Conservation (phyloP, 2,888 invertebrate genomes). For the Pyralis farinalis region DNA sequence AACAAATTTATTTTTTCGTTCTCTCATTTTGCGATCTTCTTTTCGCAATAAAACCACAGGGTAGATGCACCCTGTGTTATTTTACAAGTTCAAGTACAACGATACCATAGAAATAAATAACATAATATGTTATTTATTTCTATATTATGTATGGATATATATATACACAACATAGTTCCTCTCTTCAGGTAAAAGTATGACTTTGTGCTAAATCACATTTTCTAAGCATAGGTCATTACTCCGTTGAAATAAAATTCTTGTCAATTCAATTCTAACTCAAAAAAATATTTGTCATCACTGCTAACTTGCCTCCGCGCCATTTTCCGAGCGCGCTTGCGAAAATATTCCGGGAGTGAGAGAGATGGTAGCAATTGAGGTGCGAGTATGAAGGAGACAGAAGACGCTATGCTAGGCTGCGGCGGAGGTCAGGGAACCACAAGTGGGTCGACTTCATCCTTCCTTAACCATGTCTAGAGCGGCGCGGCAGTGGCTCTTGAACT, state of each 20-base stretch:
- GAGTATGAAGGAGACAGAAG: slow-evolving; percentile 41
- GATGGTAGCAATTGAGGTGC: slow-evolving; percentile 26
- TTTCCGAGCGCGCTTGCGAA: slow-evolving; percentile 72
- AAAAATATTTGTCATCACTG: slow-evolving; percentile 46
- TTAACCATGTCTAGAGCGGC: slow-evolving; percentile 53
- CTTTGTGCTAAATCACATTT: slow-evolving; percentile 1
- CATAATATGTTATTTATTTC: too few species aligned
- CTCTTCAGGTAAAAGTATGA: background rate
- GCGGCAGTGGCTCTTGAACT: slow-evolving; percentile 61
- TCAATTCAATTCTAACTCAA: slow-evolving; percentile 28
- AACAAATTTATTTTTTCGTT: too few species aligned
- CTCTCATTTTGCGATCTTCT: too few species aligned
- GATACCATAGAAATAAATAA: too few species aligned
- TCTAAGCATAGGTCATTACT: slow-evolving; percentile 7
- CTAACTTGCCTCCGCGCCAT: slow-evolving; percentile 53
- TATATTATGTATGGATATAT: too few species aligned
- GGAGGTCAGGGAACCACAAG: slow-evolving; percentile 79
- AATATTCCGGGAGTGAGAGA: slow-evolving; percentile 74
- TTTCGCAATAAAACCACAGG: too few species aligned
- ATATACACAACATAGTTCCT: too few species aligned
- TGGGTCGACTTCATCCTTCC: slow-evolving; percentile 78
- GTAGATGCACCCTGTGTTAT: too few species aligned
- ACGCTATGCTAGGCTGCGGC: slow-evolving; percentile 62
- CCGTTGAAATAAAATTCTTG: slow-evolving; percentile 7
- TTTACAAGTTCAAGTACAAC: too few species aligned